phyloP scores from a whole-genome alignment of 1,140 invertebrate genomes.

The Drosophila oshimai region DNA sequence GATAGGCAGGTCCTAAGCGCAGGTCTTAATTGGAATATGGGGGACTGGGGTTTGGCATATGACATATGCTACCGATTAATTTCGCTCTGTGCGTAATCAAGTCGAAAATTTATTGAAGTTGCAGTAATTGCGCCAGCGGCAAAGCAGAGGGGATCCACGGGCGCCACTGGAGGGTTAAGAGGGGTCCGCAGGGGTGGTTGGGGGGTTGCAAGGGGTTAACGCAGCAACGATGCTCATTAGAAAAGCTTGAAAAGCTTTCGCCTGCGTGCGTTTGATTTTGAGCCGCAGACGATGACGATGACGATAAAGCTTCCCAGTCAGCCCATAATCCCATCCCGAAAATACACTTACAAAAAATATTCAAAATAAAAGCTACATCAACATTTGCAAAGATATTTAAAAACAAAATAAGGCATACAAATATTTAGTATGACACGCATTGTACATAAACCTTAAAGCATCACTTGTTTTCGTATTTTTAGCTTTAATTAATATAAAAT shows the following conservation, averaged over 20 bases:
- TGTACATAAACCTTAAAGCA: too few relatives aligned
- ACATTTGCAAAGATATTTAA: too few relatives aligned
- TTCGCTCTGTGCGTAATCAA: conserved; percentile 76
- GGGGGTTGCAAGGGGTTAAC: not conserved
- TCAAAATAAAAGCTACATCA: too few relatives aligned
- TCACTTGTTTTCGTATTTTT: too few relatives aligned
- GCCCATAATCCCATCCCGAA: not conserved
- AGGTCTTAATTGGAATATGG: conserved; percentile 73
- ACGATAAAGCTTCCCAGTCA: conserved; percentile 23
- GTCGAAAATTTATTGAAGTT: conserved; percentile 78
- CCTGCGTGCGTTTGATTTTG: conserved; percentile 68
- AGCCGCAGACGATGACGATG: conserved; percentile 28
- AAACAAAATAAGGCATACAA: too few relatives aligned
- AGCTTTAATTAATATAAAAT: too few relatives aligned
- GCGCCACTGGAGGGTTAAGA: not conserved
- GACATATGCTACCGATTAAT: conserved; percentile 75
- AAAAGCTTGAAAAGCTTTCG: conserved; percentile 51
- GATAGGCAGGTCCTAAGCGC: conserved; percentile 5
- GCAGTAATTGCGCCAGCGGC: conserved; percentile 72
- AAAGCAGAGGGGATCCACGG: not conserved
- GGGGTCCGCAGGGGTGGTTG: not conserved
- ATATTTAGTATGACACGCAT: too few relatives aligned
- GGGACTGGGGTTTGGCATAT: conserved; percentile 59
- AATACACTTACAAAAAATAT: not conserved
- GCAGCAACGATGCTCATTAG: conserved; percentile 57